Percentiles rank a stretch among this genome's conserved stretches.
Conservation (phyloP, 2,888 invertebrate genomes). For the Alviniconcha strummeri region DNA sequence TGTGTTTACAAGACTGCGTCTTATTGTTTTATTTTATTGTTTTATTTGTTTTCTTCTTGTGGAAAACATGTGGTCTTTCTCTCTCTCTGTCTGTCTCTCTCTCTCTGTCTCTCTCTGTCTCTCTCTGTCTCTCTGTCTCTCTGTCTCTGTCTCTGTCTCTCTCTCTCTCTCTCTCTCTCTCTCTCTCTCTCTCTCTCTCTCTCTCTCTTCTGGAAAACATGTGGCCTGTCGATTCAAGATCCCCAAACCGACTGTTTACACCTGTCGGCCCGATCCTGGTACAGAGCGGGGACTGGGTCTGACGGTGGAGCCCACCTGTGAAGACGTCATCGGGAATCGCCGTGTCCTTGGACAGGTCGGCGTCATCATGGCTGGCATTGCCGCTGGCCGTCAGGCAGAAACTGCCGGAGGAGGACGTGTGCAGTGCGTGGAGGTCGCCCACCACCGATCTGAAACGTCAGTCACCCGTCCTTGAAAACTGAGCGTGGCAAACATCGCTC, state of each 20-base stretch:
- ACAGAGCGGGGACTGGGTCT: too few species aligned
- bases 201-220: too few species aligned
- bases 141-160: too few species aligned
- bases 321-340: background rate
- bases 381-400: constrained; percentile 28
- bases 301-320: background rate
- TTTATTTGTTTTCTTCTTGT: too few species aligned
- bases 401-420: constrained; percentile 34
- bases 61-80: background rate
- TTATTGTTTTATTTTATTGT: too few species aligned
- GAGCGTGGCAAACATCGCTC: too few species aligned
- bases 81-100: background rate
- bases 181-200: too few species aligned
- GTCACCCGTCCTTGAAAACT: background rate
- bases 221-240: too few species aligned
- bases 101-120: constrained; percentile 27
- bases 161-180: too few species aligned
- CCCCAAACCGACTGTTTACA: too few species aligned
- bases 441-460: constrained; percentile 31
- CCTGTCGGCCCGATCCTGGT: too few species aligned
- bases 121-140: background rate
- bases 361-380: constrained; percentile 22
- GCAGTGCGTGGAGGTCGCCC: constrained; percentile 40
- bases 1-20: too few species aligned
- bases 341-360: constrained; percentile 20